Percentiles rank a stretch among this genome's conserved stretches.
phyloP scores from a whole-genome alignment of 2,113 vertebrate genomes.

The Carollia perspicillata region DNA sequence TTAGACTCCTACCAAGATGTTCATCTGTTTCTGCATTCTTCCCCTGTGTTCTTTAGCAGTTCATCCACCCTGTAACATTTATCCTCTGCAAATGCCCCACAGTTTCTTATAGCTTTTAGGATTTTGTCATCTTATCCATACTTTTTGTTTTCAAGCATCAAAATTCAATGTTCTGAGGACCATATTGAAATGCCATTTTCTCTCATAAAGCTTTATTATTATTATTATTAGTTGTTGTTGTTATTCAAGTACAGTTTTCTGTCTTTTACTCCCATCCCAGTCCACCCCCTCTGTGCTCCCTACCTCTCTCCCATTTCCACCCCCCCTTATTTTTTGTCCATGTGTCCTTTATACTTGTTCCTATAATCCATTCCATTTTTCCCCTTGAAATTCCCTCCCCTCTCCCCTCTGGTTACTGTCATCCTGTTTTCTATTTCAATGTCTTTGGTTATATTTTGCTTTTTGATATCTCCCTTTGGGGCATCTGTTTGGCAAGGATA shows the following conservation, averaged over 20 bases:
- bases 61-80: background rate
- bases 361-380: too few species aligned
- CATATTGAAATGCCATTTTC: background rate
- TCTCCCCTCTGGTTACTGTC: too few species aligned
- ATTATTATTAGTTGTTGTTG: too few species aligned
- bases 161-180: slow-evolving; percentile 14
- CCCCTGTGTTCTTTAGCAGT: background rate
- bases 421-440: too few species aligned
- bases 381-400: too few species aligned
- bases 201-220: background rate
- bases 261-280: too few species aligned
- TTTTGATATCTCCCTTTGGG: background rate
- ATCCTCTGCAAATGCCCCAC: background rate
- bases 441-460: too few species aligned
- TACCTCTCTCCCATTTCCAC: too few species aligned
- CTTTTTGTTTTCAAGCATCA: slow-evolving; percentile 6
- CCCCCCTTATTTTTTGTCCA: too few species aligned
- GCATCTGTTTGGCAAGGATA: background rate
- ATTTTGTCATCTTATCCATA: slow-evolving; percentile 12
- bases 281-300: too few species aligned
- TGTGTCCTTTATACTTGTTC: too few species aligned
- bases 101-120: background rate
- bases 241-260: too few species aligned
- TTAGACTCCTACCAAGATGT: background rate
- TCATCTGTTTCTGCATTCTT: background rate